Base-by-base conservation (phyloP, 2,113 vertebrate genomes). In the Thermophis baileyi region DNA sequence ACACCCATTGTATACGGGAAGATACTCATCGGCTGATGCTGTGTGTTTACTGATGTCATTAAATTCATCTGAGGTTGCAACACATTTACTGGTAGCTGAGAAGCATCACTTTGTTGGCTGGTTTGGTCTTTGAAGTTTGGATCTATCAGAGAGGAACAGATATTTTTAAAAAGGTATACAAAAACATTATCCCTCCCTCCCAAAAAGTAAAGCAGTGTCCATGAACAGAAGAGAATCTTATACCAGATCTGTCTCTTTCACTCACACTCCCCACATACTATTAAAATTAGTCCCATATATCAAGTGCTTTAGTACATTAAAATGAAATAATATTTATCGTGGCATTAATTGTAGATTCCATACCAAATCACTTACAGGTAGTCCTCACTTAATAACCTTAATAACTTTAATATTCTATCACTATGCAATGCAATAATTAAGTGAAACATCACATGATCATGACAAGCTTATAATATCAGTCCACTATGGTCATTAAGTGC, bases 1-100 rank as follows among this genome's bases (percentile, higher is more conserved):
- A 98, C 98, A 89, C 98, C 94, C 93, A 99, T 97, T 94, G 98
- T 97, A 63, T 98, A 98, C 0, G 98, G 98, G 44, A 97, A 98
- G 46, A 98, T 96, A 88, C 93, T 97, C 97, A 98, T 92, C 10
- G 98, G 96, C 57, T 97, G 98, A 93, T 97, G 98, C 57, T 97
- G 98, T 9, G 97, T 90, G 35, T 95, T 98, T 96, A 98, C 94
- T 74, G 96, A 97, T 10, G 98, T 97, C 92, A 98, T 95, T 93
- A 97, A 97, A 90, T 97, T 98, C 94, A 99, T 96, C 93, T 98
- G 99, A 63, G 97, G 98, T 10, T 98, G 98, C 96, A 98, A 97
- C 93, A 98, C 96, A 94, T 96, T 98, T 91, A 99, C 90, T 1
- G 99, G 97, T 51, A 98, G 97, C 69, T 98, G 98, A 95, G 98